Evolutionary conservation across 2,113 vertebrate genomes (phyloP), one percentile per base, ranked within the genome.

Genomic region (Hydrochoerus hydrochaeris): DNA sequence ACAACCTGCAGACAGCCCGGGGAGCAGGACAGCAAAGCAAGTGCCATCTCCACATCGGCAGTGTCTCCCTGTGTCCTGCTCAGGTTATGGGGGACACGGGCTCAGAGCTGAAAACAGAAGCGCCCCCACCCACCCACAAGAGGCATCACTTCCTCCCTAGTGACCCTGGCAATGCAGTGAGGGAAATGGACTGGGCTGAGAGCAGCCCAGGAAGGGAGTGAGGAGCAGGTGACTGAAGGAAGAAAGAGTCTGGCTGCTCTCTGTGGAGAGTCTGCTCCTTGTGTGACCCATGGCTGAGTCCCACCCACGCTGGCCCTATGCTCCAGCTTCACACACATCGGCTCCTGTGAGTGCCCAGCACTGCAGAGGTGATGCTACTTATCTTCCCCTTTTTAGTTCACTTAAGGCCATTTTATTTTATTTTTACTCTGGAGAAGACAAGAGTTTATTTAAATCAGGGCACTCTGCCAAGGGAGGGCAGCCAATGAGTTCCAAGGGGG

Each of bases 1-100:
- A 67, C 38, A 93, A 38, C 24, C 78, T 38, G 41, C 44, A 91
- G 17, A 19, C 57, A 88, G 10, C 5, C 2, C 17, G 13, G 22
- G 35, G 57, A 83, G 82, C 77, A 97, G 95, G 85, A 57, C 78
- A 71, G 46, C 30, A 57, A 65, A 88, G 60, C n/a, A 35, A 17
- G 22, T 26, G 2, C 10, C 2, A 19, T 71, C 20, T 54, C 54
- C 89, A 12, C 19, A 32, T 44, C 14, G 28, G 49, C 14, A 5
- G 2, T 10, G 11, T 30, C 73, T 78, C n/a, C 38, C 46, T 2
- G 20, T 11, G 30, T 6, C 3, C 19, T 54, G 12, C 58, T 30
- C 30, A 44, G 62, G 19, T 46, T 58, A n/a, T 26, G 3, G 0
- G 13, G 49, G 41, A 2, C 28, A 7, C 30, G 49, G 32, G 4